These are phyloP conservation scores for Portunus trituberculatus DNA, from an alignment of 1,140 invertebrate species.

Conservation along the genomic window DNA sequence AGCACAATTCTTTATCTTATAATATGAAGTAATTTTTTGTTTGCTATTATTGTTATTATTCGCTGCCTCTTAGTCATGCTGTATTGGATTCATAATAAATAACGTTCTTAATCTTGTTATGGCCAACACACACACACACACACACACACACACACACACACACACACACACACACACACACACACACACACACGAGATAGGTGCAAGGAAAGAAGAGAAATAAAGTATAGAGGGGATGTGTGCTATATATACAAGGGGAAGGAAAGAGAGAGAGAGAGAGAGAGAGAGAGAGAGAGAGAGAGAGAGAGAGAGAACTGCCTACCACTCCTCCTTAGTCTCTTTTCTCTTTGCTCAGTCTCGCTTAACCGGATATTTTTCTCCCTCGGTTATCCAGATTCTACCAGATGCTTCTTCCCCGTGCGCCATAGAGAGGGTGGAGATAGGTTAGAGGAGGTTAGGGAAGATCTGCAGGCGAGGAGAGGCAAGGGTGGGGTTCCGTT, in stretches of 20 bases:
- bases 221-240: no score
- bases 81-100: not conserved
- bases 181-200: no score
- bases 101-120: not conserved
- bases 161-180: no score
- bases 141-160: no score
- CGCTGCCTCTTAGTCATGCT: not conserved
- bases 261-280: not conserved
- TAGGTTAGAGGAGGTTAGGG: not conserved
- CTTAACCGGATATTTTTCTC: conserved; percentile 14
- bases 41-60: not conserved
- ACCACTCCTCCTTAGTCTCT: not conserved
- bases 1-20: no score
- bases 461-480: not conserved
- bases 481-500: not conserved
- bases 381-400: not conserved
- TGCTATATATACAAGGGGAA: no score
- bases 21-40: no score
- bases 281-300: conserved; percentile 18
- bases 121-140: no score
- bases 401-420: not conserved
- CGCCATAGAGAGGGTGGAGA: no score
- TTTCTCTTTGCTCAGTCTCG: not conserved
- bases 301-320: not conserved
- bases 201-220: no score